Evolutionary conservation across 2,113 vertebrate genomes (phyloP), one percentile per base, ranked within the genome.

Genomic region (Hippocampus abdominalis): DNA sequence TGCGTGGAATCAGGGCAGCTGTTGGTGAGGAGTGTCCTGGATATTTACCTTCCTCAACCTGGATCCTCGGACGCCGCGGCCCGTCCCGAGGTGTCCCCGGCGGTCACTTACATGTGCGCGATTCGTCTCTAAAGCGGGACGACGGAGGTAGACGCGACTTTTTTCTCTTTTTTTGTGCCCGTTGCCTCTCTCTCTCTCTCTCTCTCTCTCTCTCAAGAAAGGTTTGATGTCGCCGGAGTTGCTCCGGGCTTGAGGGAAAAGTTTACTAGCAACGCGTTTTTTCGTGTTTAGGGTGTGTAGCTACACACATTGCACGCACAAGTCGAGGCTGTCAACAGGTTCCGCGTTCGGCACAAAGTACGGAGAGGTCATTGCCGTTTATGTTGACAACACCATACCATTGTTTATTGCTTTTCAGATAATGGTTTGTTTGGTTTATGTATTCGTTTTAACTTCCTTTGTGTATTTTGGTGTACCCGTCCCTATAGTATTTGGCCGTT

Each of bases 21-120:
- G 70, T 83, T 77, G 89, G 88, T 85, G 86, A 80, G 80, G 83
- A 84, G 84, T 82, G 73, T 89, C 85, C 87, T 87, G 88, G 90
- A 90, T 90, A 87, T 90, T 90, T 90, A 89, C 88, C 88, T 83
- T 71, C 76, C 79, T 82, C 2, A 81, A 88, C 88, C 87, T 89
- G 88, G 73, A 63, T 79, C 69, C 10, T 36, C 72, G 29, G 42
- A 64, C 40, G 73, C 78, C 87, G 74, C 77, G 5, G 74, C 78
- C 75, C 66, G 83, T 62, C 51, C 72, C 40, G 70, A 76, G 51
- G 40, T 32, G 23, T 69, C 64, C 66, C 13, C 82, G 3, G 64
- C 72, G 66, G 77, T 79, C 53, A 25, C 16, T 44, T 46, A 12
- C 67, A 64, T 59, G 61, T 59, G 36, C 8, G 77, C 75, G 76